Percentiles rank a stretch among this genome's conserved stretches.
These are phyloP conservation scores for Felis chaus DNA, from an alignment of 2,113 vertebrate species.

Conservation along the genomic window DNA sequence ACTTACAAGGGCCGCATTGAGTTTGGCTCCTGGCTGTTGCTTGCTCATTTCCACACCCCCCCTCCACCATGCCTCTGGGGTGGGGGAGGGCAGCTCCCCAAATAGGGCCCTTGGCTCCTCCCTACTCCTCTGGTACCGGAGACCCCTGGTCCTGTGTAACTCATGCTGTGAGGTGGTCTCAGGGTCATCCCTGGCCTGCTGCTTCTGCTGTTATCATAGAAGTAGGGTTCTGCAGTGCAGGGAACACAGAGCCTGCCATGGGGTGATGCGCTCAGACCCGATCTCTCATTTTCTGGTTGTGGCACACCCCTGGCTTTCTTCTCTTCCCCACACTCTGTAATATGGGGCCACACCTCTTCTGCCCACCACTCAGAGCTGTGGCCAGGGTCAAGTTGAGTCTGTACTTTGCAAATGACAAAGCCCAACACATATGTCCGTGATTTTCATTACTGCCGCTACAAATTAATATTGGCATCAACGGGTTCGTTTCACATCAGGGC, in stretches of 20 bases:
- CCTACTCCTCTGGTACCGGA: too few species aligned
- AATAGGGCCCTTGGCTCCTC: neutral
- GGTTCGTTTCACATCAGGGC: neutral
- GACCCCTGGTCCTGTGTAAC: neutral
- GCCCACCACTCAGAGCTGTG: neutral
- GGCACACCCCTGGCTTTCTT: neutral
- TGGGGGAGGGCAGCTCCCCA: neutral
- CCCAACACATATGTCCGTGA: neutral
- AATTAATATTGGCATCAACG: neutral
- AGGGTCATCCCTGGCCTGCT: too few species aligned
- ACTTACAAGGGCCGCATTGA: neutral
- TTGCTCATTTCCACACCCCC: rapidly evolving
- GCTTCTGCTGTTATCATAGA: neutral
- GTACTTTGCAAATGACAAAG: neutral
- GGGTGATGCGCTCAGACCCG: rapidly evolving
- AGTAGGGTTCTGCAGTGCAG: rapidly evolving
- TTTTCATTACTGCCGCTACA: neutral
- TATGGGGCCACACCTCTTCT: neutral
- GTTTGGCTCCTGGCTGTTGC: neutral
- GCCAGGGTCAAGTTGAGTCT: neutral
- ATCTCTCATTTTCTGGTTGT: neutral
- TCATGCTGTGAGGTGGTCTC: neutral
- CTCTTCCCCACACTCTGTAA: neutral
- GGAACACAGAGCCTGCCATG: neutral
- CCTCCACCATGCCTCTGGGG: neutral